Conservation (phyloP, 2,888 invertebrate genomes). For the Pinctada fucata region DNA sequence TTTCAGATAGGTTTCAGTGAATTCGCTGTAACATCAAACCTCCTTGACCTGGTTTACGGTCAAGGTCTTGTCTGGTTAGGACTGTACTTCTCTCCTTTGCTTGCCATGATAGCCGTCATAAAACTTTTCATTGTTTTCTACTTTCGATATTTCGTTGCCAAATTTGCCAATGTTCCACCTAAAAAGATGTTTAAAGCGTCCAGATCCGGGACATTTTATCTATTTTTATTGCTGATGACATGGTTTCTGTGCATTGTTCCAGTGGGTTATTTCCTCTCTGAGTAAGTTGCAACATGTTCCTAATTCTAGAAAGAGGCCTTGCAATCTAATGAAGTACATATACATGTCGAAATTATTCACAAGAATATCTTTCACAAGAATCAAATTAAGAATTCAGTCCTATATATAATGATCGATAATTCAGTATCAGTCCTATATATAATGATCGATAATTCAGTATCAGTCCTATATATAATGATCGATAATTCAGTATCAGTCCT, state of each 20-base stretch:
- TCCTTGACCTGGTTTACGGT: slow-evolving; percentile 67
- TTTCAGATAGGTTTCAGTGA: slow-evolving; percentile 56
- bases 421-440: no score
- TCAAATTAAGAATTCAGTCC: no score
- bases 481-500: no score
- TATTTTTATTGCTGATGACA: slow-evolving; percentile 60
- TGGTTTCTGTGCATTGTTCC: slow-evolving; percentile 63
- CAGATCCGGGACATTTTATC: slow-evolving; percentile 65
- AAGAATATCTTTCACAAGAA: not conserved
- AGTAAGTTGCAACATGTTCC: slow-evolving; percentile 50
- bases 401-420: no score
- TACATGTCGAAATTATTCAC: not conserved
- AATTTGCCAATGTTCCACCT: slow-evolving; percentile 61
- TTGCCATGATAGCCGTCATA: slow-evolving; percentile 57
- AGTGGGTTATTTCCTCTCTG: slow-evolving; percentile 60
- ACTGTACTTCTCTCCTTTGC: slow-evolving; percentile 66
- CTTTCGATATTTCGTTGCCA: slow-evolving; percentile 59
- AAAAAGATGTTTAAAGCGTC: slow-evolving; percentile 64
- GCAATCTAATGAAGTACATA: not conserved
- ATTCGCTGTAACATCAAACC: slow-evolving; percentile 58
- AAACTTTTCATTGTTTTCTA: slow-evolving; percentile 65
- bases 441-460: no score
- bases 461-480: no score
- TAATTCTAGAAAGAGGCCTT: no score
- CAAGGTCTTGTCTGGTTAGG: slow-evolving; percentile 69